A percentile compares a stretch with the other conserved stretches of the same genome.
Evolutionary conservation across 2,888 invertebrate genomes (phyloP).

Genomic region (Drosophila formosana): DNA sequence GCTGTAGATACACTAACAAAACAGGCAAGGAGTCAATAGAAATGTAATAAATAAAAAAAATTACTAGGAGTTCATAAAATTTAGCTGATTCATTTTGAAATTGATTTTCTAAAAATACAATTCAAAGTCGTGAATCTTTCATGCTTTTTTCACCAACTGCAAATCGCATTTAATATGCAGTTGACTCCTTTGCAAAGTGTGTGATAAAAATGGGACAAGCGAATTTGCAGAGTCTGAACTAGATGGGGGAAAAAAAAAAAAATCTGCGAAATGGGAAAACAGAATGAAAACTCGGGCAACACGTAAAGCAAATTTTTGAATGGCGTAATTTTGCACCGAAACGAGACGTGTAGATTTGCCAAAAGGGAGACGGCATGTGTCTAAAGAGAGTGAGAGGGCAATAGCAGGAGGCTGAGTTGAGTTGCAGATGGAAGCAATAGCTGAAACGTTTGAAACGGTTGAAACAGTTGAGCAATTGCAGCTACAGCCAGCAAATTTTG

Average conservation of each 20-base stretch:
- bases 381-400: background rate
- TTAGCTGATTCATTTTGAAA: background rate
- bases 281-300: conserved; percentile 51
- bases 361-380: conserved; percentile 6
- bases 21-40: background rate
- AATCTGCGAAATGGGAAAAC: background rate
- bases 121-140: background rate
- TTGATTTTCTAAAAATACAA: background rate
- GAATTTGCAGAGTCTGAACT: conserved; percentile 47
- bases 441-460: conserved; percentile 39
- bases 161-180: conserved; percentile 14
- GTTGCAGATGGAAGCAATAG: conserved; percentile 39
- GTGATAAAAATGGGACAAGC: conserved; percentile 51
- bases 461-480: conserved; percentile 64
- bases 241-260: conserved; percentile 30
- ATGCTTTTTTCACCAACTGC: background rate
- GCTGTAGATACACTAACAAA: conserved; percentile 23
- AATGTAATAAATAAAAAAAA: background rate
- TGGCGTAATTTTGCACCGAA: conserved; percentile 66
- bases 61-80: background rate
- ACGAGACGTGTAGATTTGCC: conserved; percentile 55
- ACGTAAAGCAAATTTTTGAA: conserved; percentile 73
- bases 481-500: conserved; percentile 52
- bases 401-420: background rate
- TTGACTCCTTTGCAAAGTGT: conserved; percentile 29